These are phyloP conservation scores for Drosophila paranaensis DNA, from an alignment of 2,888 invertebrate genomes.

Conservation along the genomic window DNA sequence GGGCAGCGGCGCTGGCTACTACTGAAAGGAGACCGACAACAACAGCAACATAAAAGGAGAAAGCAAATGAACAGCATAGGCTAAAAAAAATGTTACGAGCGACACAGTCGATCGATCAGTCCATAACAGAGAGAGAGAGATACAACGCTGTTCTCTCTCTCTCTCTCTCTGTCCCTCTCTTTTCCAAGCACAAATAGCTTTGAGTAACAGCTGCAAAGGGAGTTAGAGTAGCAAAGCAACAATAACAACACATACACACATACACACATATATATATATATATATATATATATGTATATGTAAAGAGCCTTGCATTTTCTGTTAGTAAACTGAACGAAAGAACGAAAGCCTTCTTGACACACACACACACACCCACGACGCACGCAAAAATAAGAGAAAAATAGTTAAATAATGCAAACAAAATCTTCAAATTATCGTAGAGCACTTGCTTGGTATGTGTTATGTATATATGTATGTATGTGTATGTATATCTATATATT, in stretches of 20 bases:
- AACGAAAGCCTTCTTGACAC: not conserved
- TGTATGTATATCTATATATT: not conserved
- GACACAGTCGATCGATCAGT: too few relatives aligned
- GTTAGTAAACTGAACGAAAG: not conserved
- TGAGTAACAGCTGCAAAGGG: slow-evolving; percentile 1
- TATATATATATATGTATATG: too few relatives aligned
- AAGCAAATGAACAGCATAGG: not conserved
- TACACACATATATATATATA: not conserved
- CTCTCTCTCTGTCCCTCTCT: not conserved
- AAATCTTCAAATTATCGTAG: not conserved
- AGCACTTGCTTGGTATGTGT: not conserved
- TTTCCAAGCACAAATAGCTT: slow-evolving; percentile 5
- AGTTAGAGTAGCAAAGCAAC: not conserved
- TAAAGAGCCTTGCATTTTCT: slow-evolving; percentile 4
- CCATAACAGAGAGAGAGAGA: too few relatives aligned
- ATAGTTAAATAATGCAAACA: slow-evolving; percentile 12
- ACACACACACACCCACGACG: slow-evolving; percentile 5
- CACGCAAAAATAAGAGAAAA: not conserved
- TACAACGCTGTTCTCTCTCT: too few relatives aligned
- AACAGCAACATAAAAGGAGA: slow-evolving; percentile 13
- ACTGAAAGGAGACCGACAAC: slow-evolving; percentile 35
- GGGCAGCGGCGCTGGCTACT: slow-evolving; percentile 50
- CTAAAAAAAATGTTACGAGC: not conserved
- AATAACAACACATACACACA: not conserved
- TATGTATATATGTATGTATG: slow-evolving; percentile 1